These are phyloP conservation scores for Fulmarus glacialis DNA, from an alignment of 2,113 vertebrate species.

Conservation along the genomic window DNA sequence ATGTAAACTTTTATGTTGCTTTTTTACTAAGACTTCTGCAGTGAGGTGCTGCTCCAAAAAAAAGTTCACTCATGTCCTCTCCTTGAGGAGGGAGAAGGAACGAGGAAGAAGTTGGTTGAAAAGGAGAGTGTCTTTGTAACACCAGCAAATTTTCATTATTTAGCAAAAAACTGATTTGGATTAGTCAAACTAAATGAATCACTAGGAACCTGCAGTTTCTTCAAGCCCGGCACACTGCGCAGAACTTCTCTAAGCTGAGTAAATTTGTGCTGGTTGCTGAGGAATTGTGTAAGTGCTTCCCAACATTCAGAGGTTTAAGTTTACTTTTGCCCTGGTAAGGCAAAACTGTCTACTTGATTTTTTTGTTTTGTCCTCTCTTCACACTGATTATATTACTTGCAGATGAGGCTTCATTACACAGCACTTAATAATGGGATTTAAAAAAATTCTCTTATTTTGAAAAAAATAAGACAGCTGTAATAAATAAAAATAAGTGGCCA, in stretches of 20 bases:
- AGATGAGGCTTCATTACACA: neutral
- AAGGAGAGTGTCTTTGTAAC: neutral
- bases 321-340: neutral
- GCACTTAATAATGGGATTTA: neutral
- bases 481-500: no score
- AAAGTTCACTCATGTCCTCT: neutral
- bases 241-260: neutral
- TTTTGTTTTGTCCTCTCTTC: neutral
- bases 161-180: neutral
- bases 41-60: neutral
- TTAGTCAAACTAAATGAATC: neutral
- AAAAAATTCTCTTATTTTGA: neutral
- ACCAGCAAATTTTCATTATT: neutral
- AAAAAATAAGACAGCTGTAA: no score
- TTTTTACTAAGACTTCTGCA: neutral
- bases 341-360: neutral
- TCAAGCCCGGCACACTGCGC: neutral
- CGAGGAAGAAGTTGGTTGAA: neutral
- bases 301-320: neutral
- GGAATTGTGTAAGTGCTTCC: neutral
- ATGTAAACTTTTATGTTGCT: neutral
- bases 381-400: neutral
- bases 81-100: neutral
- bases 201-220: neutral
- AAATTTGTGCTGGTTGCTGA: neutral